Evolutionary conservation across 2,797 vertebrate genomes (phyloP), one percentile per base, ranked within the genome.

Genomic region (Rhabdomys pumilio): DNA sequence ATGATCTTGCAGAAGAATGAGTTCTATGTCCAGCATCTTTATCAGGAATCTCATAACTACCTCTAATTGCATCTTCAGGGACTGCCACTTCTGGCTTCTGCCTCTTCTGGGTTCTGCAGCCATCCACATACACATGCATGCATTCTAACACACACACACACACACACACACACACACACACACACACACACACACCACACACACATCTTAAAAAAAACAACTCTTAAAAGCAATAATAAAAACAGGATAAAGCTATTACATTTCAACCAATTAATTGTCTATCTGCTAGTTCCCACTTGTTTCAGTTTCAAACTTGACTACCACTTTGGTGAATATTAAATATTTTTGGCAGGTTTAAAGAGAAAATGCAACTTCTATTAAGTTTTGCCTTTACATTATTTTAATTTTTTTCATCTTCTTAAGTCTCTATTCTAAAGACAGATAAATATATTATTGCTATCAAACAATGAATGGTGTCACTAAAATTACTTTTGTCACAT

Each of bases 201-300:
- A 55, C 10, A 53, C 10, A 9, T 1, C 31, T 57, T 57, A 12
- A 82, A 59, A 61, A 61, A 61, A 80, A 34, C 5, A 14, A 19
- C 13, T 10, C 41, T 83, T 59, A 14, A 84, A 63, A 84, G 31
- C 79, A 59, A 41, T 61, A 57, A 65, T 8, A 44, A 31, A 63
- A 29, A 17, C 14, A 83, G 22, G 44, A 29, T 26, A 91, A 29
- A 75, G 14, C 59, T 10, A 53, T 88, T 53, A 44, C 17, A 67
- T 83, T 91, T 90, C 83, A 65, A 87, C 53, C 59, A 86, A 96
- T 41, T 91, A 53, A 65, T 90, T 84, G 1, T 34, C 44, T 76
- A n/a, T 31, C 22, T 47, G 3, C 10, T 55, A 55, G 67, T 85
- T 92, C 5, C 29, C 72, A 53, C 15, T 22, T 94, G 22, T 17